Base-by-base conservation (phyloP, 1,140 invertebrate species). In the Spodoptera frugiperda region DNA sequence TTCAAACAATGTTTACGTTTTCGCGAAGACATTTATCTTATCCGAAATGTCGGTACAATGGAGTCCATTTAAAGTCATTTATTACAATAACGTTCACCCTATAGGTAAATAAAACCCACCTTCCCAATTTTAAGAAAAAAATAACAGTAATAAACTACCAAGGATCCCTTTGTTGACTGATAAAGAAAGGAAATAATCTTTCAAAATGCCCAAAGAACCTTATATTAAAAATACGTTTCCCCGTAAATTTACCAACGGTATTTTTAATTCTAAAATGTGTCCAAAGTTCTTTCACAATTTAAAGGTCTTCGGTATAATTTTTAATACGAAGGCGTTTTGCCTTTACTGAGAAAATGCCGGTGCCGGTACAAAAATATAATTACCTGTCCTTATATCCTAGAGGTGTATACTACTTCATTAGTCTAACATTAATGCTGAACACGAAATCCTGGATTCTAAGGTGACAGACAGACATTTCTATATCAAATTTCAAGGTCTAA, bases 241-340 rank as follows among this genome's bases (percentile, higher is more conserved):
- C 33, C 17, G 21, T 61, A 11, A 73, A 59, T 61, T 73, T 39
- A 49, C 55, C 8, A 57, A 57, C 30, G 70, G 70, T 15, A 59
- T 72, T 48, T 44, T 73, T 73, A 73, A 73, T 73, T 73, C 39
- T 49, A n/a, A 59, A 73, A 73, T 49, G 71, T 59, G 71, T 73
- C 71, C 46, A 73, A 73, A 73, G 71, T 73, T 73, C 44, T n/a
- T 19, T 61, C 48, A 73, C 61, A 73, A 61, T 73, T 73, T 33
- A 73, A 55, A 73, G 55, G 39, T 73, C 44, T 73, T 51, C 61
- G 33, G 55, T 17, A 44, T 57, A 73, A 61, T 61, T 73, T 59
- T 61, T 46, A 73, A 61, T 61, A 73, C 17, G 21, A 53, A 33
- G 44, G 11, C 70, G n/a, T 55, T 59, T 59, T 17, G 10, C 54